Percentiles rank a stretch among this genome's conserved stretches.
Conservation (phyloP, 2,113 vertebrate species). For the Trogon surrucura region DNA sequence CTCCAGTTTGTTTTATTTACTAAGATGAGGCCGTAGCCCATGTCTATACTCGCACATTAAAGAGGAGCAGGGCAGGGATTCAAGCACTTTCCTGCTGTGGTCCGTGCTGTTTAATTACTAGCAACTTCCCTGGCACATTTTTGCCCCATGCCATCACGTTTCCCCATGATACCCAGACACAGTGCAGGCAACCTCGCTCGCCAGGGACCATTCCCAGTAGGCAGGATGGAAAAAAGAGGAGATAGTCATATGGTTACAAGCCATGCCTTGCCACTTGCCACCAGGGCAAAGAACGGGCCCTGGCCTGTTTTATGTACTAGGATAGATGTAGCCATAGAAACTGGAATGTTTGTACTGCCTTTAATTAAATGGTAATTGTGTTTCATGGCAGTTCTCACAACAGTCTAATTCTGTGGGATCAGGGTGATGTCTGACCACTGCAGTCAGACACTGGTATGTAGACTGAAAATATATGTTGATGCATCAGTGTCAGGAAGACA, state of each 20-base stretch:
- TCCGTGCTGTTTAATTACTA: neutral
- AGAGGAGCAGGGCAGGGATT: neutral
- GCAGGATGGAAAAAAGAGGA: neutral
- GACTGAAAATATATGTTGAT: neutral
- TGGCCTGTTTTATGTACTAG: neutral
- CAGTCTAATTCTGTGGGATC: neutral
- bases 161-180: neutral
- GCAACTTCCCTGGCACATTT: neutral
- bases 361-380: conserved; percentile 14
- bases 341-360: conserved; percentile 3
- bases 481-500: neutral
- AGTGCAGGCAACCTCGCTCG: neutral
- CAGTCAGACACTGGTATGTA: neutral
- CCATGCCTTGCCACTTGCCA: neutral
- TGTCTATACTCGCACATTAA: neutral
- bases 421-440: neutral
- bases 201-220: neutral
- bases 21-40: neutral
- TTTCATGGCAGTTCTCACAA: neutral
- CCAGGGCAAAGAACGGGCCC: neutral
- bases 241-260: neutral
- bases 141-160: neutral
- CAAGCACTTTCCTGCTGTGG: neutral
- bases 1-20: neutral
- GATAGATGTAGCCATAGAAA: neutral